A percentile compares a stretch with the other conserved stretches of the same genome.
These are phyloP conservation scores for Decapterus maruadsi DNA, from an alignment of 2,797 vertebrate genomes.

Conservation along the genomic window DNA sequence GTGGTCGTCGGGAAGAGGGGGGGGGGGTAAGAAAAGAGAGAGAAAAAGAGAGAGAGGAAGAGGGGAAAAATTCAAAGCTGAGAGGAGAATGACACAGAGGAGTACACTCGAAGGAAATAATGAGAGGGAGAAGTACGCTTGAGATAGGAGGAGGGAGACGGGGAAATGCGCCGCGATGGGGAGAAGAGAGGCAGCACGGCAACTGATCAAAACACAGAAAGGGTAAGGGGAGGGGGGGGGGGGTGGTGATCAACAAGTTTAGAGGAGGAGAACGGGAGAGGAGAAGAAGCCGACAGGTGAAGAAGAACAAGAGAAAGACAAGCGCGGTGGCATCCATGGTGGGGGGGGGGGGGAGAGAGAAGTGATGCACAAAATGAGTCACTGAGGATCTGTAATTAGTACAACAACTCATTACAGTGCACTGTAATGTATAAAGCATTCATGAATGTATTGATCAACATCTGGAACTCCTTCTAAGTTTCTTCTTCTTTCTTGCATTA, in stretches of 20 bases:
- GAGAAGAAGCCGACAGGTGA: constrained; percentile 17
- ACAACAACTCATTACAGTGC: background rate
- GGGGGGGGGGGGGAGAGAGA: background rate
- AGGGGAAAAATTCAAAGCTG: constrained; percentile 60
- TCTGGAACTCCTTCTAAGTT: too few species aligned
- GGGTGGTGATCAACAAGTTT: constrained; percentile 17
- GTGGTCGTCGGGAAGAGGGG: constrained; percentile 21
- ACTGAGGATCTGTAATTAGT: background rate
- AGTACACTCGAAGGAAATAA: constrained; percentile 70
- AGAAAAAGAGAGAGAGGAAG: background rate
- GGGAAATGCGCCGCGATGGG: background rate
- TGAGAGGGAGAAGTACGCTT: constrained; percentile 64
- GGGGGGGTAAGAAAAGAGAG: constrained; percentile 6
- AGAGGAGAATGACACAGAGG: constrained; percentile 61
- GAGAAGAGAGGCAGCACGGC: constrained; percentile 1
- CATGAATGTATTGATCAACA: too few species aligned
- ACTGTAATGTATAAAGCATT: background rate
- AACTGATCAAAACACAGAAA: constrained; percentile 53
- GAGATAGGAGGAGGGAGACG: constrained; percentile 17
- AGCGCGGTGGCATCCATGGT: background rate
- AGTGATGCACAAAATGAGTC: too few species aligned
- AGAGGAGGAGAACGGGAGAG: constrained; percentile 5
- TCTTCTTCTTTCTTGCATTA: too few species aligned
- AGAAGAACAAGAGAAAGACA: background rate
- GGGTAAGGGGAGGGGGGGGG: background rate